These are phyloP conservation scores for Cyclargus thomasi DNA, from an alignment of 1,140 invertebrate species.

Conservation along the genomic window DNA sequence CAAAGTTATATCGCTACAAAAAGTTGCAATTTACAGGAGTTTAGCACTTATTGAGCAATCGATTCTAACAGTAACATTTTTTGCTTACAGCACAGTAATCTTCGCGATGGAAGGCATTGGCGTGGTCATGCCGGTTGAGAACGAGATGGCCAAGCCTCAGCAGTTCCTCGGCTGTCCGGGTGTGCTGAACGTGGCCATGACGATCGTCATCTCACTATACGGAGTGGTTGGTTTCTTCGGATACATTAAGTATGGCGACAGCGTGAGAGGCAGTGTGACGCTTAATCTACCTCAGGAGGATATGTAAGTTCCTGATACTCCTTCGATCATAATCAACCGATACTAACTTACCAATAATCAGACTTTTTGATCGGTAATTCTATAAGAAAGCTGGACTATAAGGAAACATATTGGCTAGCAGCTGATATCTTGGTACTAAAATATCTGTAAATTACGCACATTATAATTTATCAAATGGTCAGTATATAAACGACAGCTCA, in stretches of 20 bases:
- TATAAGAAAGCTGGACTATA: too few relatives aligned
- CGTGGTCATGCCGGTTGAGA: constrained; percentile 90
- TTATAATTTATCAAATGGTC: too few relatives aligned
- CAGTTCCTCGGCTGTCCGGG: constrained; percentile 88
- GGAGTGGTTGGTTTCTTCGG: constrained; percentile 88
- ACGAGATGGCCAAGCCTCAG: constrained; percentile 86
- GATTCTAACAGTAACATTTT: not conserved
- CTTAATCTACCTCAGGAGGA: constrained; percentile 79
- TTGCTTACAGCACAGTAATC: constrained; percentile 78
- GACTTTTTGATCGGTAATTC: too few relatives aligned
- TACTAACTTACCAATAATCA: too few relatives aligned
- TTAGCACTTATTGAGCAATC: too few relatives aligned
- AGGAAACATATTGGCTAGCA: too few relatives aligned
- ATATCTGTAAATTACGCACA: too few relatives aligned
- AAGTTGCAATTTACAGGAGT: too few relatives aligned
- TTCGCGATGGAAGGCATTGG: constrained; percentile 89
- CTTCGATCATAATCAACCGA: too few relatives aligned
- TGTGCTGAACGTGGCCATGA: constrained; percentile 89
- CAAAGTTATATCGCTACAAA: too few relatives aligned
- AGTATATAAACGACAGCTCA: too few relatives aligned
- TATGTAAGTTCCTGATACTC: constrained; percentile 72
- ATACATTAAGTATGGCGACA: constrained; percentile 85
- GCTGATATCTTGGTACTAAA: too few relatives aligned
- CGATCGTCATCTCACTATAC: constrained; percentile 83
- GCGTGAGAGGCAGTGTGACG: constrained; percentile 80